phyloP scores from a whole-genome alignment of 2,113 vertebrate species.

The Boulengeromyrus knoepffleri region DNA sequence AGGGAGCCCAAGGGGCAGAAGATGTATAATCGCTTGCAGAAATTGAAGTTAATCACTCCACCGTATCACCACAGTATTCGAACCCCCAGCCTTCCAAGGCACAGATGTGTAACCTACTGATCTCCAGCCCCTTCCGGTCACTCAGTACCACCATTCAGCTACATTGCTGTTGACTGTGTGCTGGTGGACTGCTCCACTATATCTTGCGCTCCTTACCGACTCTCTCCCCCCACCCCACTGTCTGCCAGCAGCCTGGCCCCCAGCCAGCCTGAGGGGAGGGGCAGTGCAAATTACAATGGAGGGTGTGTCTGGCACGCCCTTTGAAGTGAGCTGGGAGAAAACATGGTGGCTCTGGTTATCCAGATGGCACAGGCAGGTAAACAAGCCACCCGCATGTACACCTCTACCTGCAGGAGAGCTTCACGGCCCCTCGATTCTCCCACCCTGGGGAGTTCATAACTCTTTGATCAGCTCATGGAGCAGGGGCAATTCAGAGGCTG shows the following conservation, averaged over 20 bases:
- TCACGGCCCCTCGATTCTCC: neutral
- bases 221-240: neutral
- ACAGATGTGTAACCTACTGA: neutral
- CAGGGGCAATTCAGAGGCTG: neutral
- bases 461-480: neutral
- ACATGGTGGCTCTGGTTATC: constrained; percentile 22
- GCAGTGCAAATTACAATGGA: constrained; percentile 15
- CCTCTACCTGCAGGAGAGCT: neutral
- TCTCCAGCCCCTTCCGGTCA: neutral
- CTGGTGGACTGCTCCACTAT: neutral
- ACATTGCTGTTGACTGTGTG: neutral
- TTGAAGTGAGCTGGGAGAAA: neutral
- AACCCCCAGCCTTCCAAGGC: neutral
- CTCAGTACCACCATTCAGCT: neutral
- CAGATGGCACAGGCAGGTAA: constrained; percentile 60
- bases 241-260: constrained; percentile 3
- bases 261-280: constrained; percentile 14
- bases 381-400: neutral
- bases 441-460: neutral
- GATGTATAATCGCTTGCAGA: neutral
- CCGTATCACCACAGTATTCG: neutral
- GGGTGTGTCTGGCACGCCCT: constrained; percentile 21
- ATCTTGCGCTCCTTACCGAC: neutral
- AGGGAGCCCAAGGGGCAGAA: neutral
- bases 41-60: neutral